Conservation (phyloP, 2,113 vertebrate species). For the Halichoerus grypus region DNA sequence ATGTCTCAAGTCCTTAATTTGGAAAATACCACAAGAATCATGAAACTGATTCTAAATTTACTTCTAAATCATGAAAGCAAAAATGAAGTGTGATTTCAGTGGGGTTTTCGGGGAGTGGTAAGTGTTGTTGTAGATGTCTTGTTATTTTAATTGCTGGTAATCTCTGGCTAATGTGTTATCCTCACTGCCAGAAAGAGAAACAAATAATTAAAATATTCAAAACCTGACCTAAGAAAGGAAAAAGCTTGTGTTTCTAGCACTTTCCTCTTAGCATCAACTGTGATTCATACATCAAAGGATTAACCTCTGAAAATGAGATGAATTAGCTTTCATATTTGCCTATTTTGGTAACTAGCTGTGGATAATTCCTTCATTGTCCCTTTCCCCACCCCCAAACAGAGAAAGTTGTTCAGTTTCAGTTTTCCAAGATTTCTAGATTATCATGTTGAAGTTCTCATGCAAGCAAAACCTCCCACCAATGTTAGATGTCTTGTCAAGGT, state of each 20-base stretch:
- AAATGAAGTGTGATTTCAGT: background rate
- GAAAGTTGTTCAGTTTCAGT: background rate
- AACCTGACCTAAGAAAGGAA: constrained; percentile 19
- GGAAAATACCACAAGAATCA: background rate
- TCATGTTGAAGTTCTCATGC: background rate
- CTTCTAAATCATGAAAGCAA: constrained; percentile 7
- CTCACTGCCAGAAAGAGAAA: constrained; percentile 76
- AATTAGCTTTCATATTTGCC: constrained; percentile 25
- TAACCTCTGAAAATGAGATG: constrained; percentile 52
- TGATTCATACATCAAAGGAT: constrained; percentile 34
- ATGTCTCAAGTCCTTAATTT: constrained; percentile 4
- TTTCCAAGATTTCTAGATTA: background rate
- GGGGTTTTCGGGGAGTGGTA: background rate
- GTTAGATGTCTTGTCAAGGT: background rate
- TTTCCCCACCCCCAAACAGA: background rate
- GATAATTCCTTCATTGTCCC: background rate
- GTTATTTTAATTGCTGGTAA: constrained; percentile 57
- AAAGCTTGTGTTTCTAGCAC: constrained; percentile 61
- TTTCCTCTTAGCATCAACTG: constrained; percentile 63
- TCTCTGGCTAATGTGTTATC: constrained; percentile 60
- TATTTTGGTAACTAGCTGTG: constrained; percentile 27
- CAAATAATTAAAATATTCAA: constrained; percentile 22
- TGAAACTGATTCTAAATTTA: constrained; percentile 36
- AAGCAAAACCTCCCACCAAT: background rate
- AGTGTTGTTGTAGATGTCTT: background rate